Base-by-base conservation (phyloP, 2,113 vertebrate genomes). In the Odontesthes bonariensis region DNA sequence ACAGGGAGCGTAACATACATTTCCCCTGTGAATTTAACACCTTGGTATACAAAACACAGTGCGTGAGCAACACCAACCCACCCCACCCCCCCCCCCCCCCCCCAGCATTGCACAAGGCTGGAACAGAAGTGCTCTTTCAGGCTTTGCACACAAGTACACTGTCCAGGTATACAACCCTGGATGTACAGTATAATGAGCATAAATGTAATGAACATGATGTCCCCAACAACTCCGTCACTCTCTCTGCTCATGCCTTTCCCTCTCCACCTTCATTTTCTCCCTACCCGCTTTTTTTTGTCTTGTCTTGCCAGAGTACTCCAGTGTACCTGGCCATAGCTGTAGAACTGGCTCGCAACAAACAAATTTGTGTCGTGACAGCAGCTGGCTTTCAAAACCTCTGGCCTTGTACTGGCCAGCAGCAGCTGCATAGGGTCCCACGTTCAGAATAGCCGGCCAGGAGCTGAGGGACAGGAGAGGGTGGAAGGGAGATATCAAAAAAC, bases 321-420 rank as follows among this genome's bases (percentile, higher is more conserved):
- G 80, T 27, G 68, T 92, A 89, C 84, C 88, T 91, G 88, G 75
- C 83, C 76, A 81, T 90, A 51, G 23, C 79, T 77, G 51, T 35
- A 67, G 44, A 82, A 78, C 81, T 85, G 73, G 77, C 81, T 89
- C 73, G 81, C 16, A 53, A 88, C 81, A 65, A 86, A n/a, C 88
- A 91, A 85, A 88, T 89, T 78, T 91, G 86, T 75, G 84, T 84
- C 42, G 69, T 92, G 89, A 93, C 86, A 91, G 91, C 77, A 77
- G 76, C 78, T 91, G 90, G 83, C 83, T 82, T 56, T 53, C 31
- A 46, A 74, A 86, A 52, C 31, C 58, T 80, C 67, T 67, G 67
- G 71, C 66, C 75, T 74, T 44, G 66, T 22, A 62, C 75, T 60
- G 87, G 73, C 82, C 67, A 73, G 66, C 69, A 83, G 74, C 90